These are phyloP conservation scores for Petaurus breviceps DNA, from an alignment of 2,113 vertebrate species.

Conservation along the genomic window DNA sequence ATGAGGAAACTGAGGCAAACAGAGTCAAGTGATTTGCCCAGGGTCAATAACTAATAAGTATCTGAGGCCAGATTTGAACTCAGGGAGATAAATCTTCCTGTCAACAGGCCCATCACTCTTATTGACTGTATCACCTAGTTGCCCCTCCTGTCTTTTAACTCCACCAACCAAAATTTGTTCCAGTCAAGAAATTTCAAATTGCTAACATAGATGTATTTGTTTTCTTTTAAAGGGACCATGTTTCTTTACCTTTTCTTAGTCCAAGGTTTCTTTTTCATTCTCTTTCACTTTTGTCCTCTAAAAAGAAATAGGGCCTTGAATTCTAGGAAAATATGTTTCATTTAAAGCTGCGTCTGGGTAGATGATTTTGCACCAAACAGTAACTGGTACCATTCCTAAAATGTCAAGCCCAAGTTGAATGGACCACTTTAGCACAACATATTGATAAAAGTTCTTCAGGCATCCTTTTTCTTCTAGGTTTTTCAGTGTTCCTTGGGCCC, in stretches of 20 bases:
- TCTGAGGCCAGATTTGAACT: background rate
- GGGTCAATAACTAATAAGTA: background rate
- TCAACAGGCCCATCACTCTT: background rate
- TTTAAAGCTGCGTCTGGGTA: slow-evolving; percentile 28
- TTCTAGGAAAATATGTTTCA: slow-evolving; percentile 3
- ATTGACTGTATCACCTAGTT: background rate
- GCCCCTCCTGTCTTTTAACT: background rate
- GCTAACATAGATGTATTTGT: background rate
- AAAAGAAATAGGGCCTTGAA: background rate
- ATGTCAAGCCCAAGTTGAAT: background rate
- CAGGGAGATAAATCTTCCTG: background rate
- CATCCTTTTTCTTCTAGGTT: slow-evolving; percentile 32
- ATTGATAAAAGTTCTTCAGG: slow-evolving; percentile 38
- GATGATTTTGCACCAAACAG: background rate
- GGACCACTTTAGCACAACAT: slow-evolving; percentile 23
- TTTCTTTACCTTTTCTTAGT: background rate
- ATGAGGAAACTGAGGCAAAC: background rate
- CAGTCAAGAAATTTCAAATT: background rate
- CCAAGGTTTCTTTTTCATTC: background rate
- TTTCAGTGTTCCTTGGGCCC: slow-evolving; percentile 40
- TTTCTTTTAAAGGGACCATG: fast-evolving
- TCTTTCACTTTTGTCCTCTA: background rate
- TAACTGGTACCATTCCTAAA: background rate
- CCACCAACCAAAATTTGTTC: background rate
- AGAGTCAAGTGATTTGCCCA: background rate